Base-by-base conservation (phyloP, 2,113 vertebrate species). In the Phodopus roborovskii region DNA sequence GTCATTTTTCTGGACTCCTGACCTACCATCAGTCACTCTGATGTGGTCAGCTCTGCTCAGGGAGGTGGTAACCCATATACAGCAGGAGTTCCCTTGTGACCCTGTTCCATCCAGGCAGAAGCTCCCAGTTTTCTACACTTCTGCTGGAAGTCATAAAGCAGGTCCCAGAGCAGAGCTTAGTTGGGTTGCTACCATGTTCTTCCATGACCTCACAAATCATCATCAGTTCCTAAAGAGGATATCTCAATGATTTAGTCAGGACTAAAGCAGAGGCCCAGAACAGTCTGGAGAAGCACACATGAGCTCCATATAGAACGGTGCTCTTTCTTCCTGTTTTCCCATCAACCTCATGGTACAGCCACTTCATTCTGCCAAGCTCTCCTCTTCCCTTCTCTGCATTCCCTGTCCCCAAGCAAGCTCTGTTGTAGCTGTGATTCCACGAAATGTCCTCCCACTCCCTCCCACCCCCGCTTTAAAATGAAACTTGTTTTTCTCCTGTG, bases 161-260 rank as follows among this genome's bases (percentile, higher is more conserved):
- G 53, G 42, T 79, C 68, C 48, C 68, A 24, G 36, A 73, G 2
- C 20, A 36, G 45, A 66, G 45, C 17, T 87, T 48, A 48, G 42
- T 24, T 28, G 90, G 75, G 53, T 30, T 33, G 15, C 24, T 82
- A 42, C 48, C 39, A 5, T 19, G 20, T 73, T 95, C 60, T 88
- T 53, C 79, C 75, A 36, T 10, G 64, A 48, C 7, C 20, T n/a
- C 73, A 70, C 33, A 74, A 2, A 1, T 56, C 53, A 56, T 26
- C 22, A 1, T 1, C 60, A 33, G 53, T 56, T 75, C 36, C 66
- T 60, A 39, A 85, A 70, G 42, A 66, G 4, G 36, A 50, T 56
- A 1, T 15, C 3, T 0, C 13, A 2, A 6, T 22, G 30, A 11
- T 45, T 28, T n/a, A 16, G 36, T 0, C 39, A 64, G n/a, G 33